Base-by-base conservation (phyloP, 2,113 vertebrate species). In the Passer domesticus region DNA sequence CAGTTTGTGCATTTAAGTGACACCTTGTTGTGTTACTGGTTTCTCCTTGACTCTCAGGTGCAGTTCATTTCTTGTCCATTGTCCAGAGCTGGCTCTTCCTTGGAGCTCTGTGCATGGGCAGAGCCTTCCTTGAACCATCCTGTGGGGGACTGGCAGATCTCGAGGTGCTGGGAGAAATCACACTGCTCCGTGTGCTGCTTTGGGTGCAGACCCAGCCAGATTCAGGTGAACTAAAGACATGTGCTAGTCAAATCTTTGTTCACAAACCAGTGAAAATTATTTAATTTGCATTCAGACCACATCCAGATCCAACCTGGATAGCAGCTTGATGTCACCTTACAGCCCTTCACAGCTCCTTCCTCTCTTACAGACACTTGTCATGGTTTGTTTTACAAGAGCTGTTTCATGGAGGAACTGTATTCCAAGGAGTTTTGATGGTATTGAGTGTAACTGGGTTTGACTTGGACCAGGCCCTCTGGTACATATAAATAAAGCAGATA, bases 301-400 rank as follows among this genome's bases (percentile, higher is more conserved):
- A 37, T 83, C 46, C 63, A 53, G 79, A 43, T 44, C 63, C 64
- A 87, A 25, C 59, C 74, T 82, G 92, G 41, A 37, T 49, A 39
- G 33, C 47, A 87, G 84, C 89, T 84, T 68, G 68, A 75, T 84
- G 63, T 84, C 62, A 77, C 87, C 74, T 77, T 81, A 55, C 39
- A 72, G 28, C 74, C 62, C 41, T 50, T 69, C 44, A 31, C 55
- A 60, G 1, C 31, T 47, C 50, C 39, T 55, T 91, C 73, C 33
- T 87, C 50, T 85, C 75, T 85, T 53, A 58, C 64, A 60, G 85
- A 37, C 43, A 11, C 66, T 79, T 62, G 39, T 66, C 1, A 0
- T 58, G 46, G 55, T 80, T 89, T 83, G 75, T 83, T 94, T 79
- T 58, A 88, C 87, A 87, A 58, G 82, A 73, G 43, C 82, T 62